Evolutionary conservation across 64 coral and sea anemone species (phyloP).

Genomic region (Acropora tenuis): DNA sequence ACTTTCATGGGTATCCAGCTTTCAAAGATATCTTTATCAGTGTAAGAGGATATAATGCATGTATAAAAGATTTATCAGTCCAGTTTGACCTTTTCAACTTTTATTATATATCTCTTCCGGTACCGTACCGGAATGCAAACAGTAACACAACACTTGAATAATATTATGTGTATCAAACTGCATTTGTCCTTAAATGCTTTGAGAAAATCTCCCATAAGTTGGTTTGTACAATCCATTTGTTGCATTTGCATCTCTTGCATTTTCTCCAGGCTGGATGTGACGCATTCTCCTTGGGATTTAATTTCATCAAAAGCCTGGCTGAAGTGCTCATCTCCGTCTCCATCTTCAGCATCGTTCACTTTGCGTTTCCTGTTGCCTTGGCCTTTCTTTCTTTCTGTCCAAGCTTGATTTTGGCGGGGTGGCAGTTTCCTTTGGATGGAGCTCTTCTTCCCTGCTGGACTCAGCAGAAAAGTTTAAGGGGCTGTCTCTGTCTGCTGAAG

Average conservation of each 20-base stretch:
- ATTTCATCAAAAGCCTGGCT: neutral
- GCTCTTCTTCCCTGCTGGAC: too few relatives aligned
- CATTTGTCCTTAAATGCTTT: neutral
- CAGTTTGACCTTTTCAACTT: too few relatives aligned
- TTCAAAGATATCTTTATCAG: neutral
- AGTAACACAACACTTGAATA: neutral
- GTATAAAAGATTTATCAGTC: too few relatives aligned
- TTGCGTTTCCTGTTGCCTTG: constrained; percentile 9
- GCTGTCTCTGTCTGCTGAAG: too few relatives aligned
- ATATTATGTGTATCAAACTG: constrained; percentile 1
- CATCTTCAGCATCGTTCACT: constrained; percentile 9
- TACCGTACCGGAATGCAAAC: neutral
- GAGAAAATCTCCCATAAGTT: too few relatives aligned
- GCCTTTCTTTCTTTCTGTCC: constrained; percentile 43
- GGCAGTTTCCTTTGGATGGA: too few relatives aligned
- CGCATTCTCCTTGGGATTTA: neutral
- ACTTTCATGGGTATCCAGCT: too few relatives aligned
- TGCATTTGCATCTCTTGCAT: neutral
- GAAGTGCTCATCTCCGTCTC: neutral
- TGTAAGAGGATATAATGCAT: too few relatives aligned
- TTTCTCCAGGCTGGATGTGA: neutral
- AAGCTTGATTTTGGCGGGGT: too few relatives aligned
- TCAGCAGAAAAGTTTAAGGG: too few relatives aligned
- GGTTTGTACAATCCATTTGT: constrained; percentile 1
- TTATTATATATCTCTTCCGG: neutral